Evolutionary conservation across 2,797 vertebrate genomes (phyloP).

Genomic region (Cyprinella venusta): DNA sequence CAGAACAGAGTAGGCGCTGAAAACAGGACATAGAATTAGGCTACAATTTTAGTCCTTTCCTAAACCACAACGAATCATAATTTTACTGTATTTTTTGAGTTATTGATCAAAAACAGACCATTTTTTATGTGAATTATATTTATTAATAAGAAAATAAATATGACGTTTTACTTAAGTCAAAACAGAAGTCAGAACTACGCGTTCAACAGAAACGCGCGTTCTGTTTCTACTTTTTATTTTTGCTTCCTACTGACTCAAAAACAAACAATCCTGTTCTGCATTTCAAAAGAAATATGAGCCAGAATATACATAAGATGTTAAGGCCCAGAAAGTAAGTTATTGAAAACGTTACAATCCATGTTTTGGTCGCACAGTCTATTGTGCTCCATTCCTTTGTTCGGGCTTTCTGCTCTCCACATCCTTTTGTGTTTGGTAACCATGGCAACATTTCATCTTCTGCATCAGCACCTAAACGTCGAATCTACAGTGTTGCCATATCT

Average conservation of each 20-base stretch:
- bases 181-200: not conserved
- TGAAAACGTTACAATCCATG: constrained; percentile 16
- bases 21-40: constrained; percentile 32
- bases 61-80: not conserved
- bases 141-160: no score
- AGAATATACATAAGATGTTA: not conserved
- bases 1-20: constrained; percentile 81
- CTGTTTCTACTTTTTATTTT: not conserved
- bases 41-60: not conserved
- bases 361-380: constrained; percentile 55
- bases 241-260: not conserved
- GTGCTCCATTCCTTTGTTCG: constrained; percentile 78
- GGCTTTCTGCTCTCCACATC: constrained; percentile 71
- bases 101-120: not conserved
- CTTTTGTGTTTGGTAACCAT: constrained; percentile 86
- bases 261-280: not conserved
- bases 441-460: constrained; percentile 78
- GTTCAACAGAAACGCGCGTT: not conserved
- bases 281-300: not conserved
- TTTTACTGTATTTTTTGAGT: not conserved
- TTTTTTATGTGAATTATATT: no score
- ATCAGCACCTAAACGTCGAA: constrained; percentile 67
- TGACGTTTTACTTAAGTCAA: not conserved
- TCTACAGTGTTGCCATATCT: constrained; percentile 57
- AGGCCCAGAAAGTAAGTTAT: not conserved